Conservation (phyloP, 1,140 invertebrate genomes). For the Nixonia krombeini region DNA sequence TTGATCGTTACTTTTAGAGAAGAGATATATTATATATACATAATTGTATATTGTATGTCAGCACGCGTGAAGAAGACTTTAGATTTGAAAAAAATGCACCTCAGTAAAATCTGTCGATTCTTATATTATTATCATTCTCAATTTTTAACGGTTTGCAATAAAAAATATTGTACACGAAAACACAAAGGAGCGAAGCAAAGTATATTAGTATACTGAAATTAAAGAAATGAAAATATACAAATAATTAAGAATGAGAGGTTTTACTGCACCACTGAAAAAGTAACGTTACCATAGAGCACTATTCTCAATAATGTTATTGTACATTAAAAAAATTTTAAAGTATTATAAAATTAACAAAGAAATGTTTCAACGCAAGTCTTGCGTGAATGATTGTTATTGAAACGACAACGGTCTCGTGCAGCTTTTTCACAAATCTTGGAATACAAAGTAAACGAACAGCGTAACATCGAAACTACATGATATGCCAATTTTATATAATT, state of each 20-base stretch:
- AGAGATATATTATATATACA: background rate
- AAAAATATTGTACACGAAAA: too few species aligned
- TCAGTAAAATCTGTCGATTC: background rate
- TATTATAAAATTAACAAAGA: background rate
- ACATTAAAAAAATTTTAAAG: conserved; percentile 13
- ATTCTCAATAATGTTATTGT: conserved; percentile 36
- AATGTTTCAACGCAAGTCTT: background rate
- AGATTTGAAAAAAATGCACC: background rate
- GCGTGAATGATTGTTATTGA: conserved; percentile 36
- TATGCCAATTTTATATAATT: too few species aligned
- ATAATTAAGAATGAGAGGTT: conserved; percentile 18
- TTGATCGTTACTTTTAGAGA: conserved; percentile 13
- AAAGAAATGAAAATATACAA: background rate
- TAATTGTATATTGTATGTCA: conserved; percentile 1
- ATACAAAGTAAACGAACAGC: background rate
- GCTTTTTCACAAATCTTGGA: conserved; percentile 15
- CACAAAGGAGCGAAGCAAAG: too few species aligned
- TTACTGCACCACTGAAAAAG: conserved; percentile 33
- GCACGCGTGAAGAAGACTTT: background rate
- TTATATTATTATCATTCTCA: background rate
- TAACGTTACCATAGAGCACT: conserved; percentile 33
- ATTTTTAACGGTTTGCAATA: background rate
- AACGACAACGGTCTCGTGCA: conserved; percentile 40
- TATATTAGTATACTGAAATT: too few species aligned
- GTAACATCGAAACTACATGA: background rate